Base-by-base conservation (phyloP, 2,888 invertebrate species). In the Harpagoxenus sublaevis region DNA sequence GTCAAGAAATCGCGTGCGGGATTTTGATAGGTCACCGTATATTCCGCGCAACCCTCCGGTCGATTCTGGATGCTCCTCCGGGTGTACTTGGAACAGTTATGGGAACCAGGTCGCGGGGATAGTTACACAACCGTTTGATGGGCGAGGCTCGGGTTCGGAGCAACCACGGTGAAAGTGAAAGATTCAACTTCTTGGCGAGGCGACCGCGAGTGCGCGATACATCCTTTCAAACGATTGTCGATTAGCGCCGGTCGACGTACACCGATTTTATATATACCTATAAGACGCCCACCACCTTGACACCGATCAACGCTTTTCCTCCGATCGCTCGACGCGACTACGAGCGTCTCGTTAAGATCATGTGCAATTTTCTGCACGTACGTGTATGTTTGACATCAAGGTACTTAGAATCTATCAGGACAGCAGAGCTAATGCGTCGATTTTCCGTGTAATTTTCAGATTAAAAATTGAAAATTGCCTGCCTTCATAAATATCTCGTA, bases 71-170 rank as follows among this genome's bases (percentile, higher is more conserved):
- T 91, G 88, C 73, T 86, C 88, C 83, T 75, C 68, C 48, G 23
- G 23, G 66, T 75, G 68, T 84, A 79, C 84, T 84, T 77, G 89
- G 89, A 88, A 91, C 92, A 89, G 92, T 93, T 93, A 93, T 93
- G 93, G 93, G 93, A 93, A 93, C 90, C 92, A 92, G 93, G 93
- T 92, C 93, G 92, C 88, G 86, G 88, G 85, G 88, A 83, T 89
- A 65, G 89, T 93, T 93, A 89, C 92, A 91, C 91, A 93, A 93
- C 88, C 83, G 84, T 79, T 73, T 86, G 90, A 91, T 93, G 93
- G 93, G 94, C 93, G 93, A 93, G 94, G 93, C 92, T 84, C 87
- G 83, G 81, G 89, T 87, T 87, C 90, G 84, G 79, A 87, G 73
- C 83, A 82, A 82, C 84, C 84, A 75, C 88, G 90, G 93, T 94